Percentiles rank a stretch among this genome's conserved stretches.
Evolutionary conservation across 2,113 vertebrate species (phyloP).

Genomic region (Thunnus maccoyii): DNA sequence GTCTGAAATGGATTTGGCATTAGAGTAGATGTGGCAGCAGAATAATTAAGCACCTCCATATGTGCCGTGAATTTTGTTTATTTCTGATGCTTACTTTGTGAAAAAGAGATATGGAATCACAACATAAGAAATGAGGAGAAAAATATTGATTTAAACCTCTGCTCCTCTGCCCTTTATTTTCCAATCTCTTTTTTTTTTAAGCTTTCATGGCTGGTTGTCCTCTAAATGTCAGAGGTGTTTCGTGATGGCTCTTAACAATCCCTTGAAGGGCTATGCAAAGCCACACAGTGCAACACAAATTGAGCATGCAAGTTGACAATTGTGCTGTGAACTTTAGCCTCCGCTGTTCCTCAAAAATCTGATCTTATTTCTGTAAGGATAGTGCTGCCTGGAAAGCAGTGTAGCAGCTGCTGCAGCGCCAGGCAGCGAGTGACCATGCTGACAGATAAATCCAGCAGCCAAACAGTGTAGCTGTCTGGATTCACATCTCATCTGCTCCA

Average conservation of each 20-base stretch:
- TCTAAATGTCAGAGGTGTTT: slow-evolving; percentile 77
- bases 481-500: slow-evolving; percentile 59
- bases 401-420: slow-evolving; percentile 58
- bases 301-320: slow-evolving; percentile 69
- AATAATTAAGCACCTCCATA: slow-evolving; percentile 39
- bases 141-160: slow-evolving; percentile 51
- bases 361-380: slow-evolving; percentile 61
- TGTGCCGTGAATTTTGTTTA: slow-evolving; percentile 28
- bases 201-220: slow-evolving; percentile 65
- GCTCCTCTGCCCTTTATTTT: slow-evolving; percentile 47
- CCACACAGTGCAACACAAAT: slow-evolving; percentile 47
- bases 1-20: slow-evolving; percentile 49
- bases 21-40: slow-evolving; percentile 38
- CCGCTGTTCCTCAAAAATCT: slow-evolving; percentile 67
- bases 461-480: slow-evolving; percentile 56
- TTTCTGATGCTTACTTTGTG: slow-evolving; percentile 37
- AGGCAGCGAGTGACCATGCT: slow-evolving; percentile 47
- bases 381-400: slow-evolving; percentile 55
- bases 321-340: slow-evolving; percentile 67
- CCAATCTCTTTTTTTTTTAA: slow-evolving; percentile 34
- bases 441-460: slow-evolving; percentile 73
- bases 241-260: slow-evolving; percentile 67
- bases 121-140: slow-evolving; percentile 15
- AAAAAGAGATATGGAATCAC: slow-evolving; percentile 39
- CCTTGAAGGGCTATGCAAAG: slow-evolving; percentile 55